Percentiles rank a stretch among this genome's conserved stretches.
These are phyloP conservation scores for Cepphus grylle DNA, from an alignment of 2,113 vertebrate species.

Conservation along the genomic window DNA sequence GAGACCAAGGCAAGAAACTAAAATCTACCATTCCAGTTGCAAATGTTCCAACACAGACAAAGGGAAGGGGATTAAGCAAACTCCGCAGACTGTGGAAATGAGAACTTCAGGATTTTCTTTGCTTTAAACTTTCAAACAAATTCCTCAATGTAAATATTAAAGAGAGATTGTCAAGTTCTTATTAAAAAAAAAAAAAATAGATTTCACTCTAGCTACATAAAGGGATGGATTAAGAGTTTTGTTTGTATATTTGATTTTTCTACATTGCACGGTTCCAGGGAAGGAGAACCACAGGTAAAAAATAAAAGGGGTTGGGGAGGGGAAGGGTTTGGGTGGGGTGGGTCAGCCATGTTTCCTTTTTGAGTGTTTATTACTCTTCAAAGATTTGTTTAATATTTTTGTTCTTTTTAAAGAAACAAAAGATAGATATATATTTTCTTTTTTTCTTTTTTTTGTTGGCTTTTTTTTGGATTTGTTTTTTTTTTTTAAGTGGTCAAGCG, in stretches of 20 bases:
- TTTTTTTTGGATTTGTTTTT: neutral
- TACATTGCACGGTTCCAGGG: conserved; percentile 81
- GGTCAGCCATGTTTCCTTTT: conserved; percentile 60
- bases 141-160: conserved; percentile 78
- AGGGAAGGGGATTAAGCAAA: neutral
- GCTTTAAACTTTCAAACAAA: conserved; percentile 68
- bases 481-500: neutral
- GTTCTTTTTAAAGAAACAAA: conserved; percentile 36
- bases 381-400: conserved; percentile 59
- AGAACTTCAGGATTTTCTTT: conserved; percentile 60
- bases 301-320: neutral
- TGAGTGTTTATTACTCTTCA: conserved; percentile 62
- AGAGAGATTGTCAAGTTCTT: conserved; percentile 72
- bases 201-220: conserved; percentile 75
- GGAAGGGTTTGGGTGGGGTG: conserved; percentile 10
- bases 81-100: neutral
- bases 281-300: conserved; percentile 73
- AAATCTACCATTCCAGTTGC: neutral
- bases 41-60: neutral
- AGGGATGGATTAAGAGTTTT: conserved; percentile 74
- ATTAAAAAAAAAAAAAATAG: conserved; percentile 67
- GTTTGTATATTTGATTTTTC: conserved; percentile 85
- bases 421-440: conserved; percentile 15
- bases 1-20: neutral
- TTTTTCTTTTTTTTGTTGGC: neutral